These are phyloP conservation scores for Saccostrea glomerata DNA, from an alignment of 1,140 invertebrate genomes.

Conservation along the genomic window DNA sequence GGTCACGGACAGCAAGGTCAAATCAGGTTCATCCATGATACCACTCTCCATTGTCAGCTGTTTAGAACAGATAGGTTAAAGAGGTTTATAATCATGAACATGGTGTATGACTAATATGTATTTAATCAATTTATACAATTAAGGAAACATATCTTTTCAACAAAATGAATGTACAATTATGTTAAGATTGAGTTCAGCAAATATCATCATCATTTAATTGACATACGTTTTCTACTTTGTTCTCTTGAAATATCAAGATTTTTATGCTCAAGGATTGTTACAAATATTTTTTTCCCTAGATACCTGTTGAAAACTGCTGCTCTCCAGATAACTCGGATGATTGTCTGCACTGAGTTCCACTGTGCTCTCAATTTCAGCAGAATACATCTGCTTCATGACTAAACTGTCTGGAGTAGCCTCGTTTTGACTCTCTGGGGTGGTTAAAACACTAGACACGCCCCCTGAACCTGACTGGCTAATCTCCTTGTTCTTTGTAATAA, in stretches of 20 bases:
- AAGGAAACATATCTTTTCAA: not conserved
- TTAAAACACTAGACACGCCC: not conserved
- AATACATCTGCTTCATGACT: not conserved
- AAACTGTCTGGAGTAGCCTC: not conserved
- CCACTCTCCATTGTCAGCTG: constrained; percentile 60
- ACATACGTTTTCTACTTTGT: not conserved
- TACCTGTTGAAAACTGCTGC: constrained; percentile 25
- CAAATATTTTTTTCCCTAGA: not conserved
- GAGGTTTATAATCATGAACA: not conserved
- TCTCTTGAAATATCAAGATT: not conserved
- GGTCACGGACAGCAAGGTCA: constrained; percentile 58
- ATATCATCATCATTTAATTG: not conserved
- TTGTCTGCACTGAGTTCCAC: not conserved
- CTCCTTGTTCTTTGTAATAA: constrained; percentile 62
- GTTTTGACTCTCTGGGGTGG: not conserved
- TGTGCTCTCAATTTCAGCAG: not conserved
- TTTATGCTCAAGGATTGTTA: not conserved
- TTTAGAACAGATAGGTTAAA: not conserved
- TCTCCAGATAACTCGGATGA: not conserved
- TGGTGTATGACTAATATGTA: too few relatives aligned
- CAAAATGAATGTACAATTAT: not conserved
- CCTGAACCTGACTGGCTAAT: not conserved
- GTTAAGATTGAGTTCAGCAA: not conserved
- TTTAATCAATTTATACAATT: not conserved
- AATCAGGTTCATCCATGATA: constrained; percentile 63